A percentile compares a stretch with the other conserved stretches of the same genome.
Evolutionary conservation across 2,797 vertebrate species (phyloP).

Genomic region (Limosa lapponica): DNA sequence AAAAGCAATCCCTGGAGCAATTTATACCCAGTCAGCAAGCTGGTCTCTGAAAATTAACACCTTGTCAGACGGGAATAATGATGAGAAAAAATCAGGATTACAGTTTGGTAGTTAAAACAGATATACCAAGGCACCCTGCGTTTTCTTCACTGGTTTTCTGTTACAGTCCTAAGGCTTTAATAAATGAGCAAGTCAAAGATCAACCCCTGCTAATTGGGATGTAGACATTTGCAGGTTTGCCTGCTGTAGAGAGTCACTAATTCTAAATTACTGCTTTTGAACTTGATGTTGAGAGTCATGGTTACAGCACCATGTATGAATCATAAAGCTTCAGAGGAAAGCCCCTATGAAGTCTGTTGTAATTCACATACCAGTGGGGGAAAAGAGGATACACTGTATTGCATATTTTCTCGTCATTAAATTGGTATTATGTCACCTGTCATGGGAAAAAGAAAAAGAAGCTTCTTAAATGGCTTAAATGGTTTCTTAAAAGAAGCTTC

Average conservation of each 20-base stretch:
- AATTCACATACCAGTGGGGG: not conserved
- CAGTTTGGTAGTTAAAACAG: not conserved
- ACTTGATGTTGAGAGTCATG: not conserved
- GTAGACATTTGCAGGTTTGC: not conserved
- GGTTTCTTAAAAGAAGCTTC: too few relatives aligned
- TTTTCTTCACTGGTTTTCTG: not conserved
- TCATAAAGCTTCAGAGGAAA: not conserved
- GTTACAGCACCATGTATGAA: not conserved
- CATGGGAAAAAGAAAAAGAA: not conserved
- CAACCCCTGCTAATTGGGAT: not conserved
- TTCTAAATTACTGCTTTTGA: not conserved
- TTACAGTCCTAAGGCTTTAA: not conserved
- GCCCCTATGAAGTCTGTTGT: not conserved
- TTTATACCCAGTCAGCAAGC: conserved; percentile 28
- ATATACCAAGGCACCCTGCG: not conserved
- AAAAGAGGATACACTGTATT: not conserved
- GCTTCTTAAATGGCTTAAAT: not conserved
- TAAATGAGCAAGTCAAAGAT: conserved; percentile 42
- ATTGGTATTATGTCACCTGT: not conserved
- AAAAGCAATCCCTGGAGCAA: conserved; percentile 58
- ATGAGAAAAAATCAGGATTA: not conserved
- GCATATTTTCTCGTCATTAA: not conserved
- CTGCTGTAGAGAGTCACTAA: not conserved
- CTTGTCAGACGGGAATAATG: conserved; percentile 19
- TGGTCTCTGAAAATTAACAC: conserved; percentile 56